phyloP scores from a whole-genome alignment of 2,888 invertebrate genomes.

The Caenorhabditis sulstoni region DNA sequence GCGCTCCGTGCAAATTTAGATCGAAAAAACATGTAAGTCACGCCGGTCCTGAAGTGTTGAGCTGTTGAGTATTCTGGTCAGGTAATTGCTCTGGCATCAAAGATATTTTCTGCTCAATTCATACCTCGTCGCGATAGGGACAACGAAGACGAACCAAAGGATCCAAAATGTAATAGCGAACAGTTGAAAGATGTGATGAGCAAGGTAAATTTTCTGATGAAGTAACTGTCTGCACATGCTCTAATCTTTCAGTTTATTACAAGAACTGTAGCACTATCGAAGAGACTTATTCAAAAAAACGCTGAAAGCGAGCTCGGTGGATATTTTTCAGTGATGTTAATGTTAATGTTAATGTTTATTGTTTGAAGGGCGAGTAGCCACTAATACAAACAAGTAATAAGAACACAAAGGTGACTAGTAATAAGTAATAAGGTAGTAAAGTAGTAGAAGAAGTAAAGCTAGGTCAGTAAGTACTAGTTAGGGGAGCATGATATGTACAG shows the following conservation, averaged over 20 bases:
- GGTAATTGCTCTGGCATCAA: constrained; percentile 52
- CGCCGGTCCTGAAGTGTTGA: background rate
- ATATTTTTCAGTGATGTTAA: constrained; percentile 64
- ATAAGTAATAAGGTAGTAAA: too few relatives aligned
- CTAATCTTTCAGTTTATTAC: constrained; percentile 68
- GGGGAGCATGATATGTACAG: too few relatives aligned
- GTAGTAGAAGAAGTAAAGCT: too few relatives aligned
- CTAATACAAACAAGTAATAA: too few relatives aligned
- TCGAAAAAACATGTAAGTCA: constrained; percentile 39
- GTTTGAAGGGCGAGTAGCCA: too few relatives aligned
- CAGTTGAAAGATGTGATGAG: constrained; percentile 63
- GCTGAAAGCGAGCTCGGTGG: constrained; percentile 70
- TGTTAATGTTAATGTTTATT: too few relatives aligned
- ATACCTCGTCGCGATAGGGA: constrained; percentile 51
- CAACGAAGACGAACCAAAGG: constrained; percentile 59
- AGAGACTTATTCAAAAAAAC: constrained; percentile 68
- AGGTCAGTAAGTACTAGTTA: too few relatives aligned
- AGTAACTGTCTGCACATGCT: background rate
- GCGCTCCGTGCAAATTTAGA: constrained; percentile 62
- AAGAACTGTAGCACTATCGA: constrained; percentile 64
- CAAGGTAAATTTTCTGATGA: constrained; percentile 46
- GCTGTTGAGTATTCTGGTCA: too few relatives aligned
- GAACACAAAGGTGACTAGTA: too few relatives aligned
- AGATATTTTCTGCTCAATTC: constrained; percentile 44
- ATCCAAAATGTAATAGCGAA: constrained; percentile 67